Evolutionary conservation across 2,888 invertebrate genomes (phyloP), one percentile per base, ranked within the genome.

Genomic region (Listrodromus nycthemerus): DNA sequence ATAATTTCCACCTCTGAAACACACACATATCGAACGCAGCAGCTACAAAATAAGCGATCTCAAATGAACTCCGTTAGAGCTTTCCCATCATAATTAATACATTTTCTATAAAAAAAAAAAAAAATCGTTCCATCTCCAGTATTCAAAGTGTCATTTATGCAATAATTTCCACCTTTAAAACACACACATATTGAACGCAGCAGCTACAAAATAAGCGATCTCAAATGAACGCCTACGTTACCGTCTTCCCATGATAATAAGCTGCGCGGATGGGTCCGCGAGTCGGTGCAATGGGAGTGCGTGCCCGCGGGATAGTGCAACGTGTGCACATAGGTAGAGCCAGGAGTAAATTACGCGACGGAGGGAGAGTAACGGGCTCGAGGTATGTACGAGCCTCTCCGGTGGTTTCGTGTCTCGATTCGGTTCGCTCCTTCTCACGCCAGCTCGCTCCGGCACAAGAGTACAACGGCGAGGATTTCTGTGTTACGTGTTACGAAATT

Each of bases 341-440:
- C 78, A 55, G 58, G 27, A 61, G 58, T 61, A 61, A 61, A 30
- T 61, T 13, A 27, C 58, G 55, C 24, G 55, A 8, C 13, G 21
- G 58, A 13, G 4, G 21, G 58, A 16, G 58, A 61, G 58, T 27
- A 16, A 16, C 27, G 6, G 30, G n/a, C 30, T 6, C 30, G 58
- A 61, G 27, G 27, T 61, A 61, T 61, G 27, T 61, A 61, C 58
- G 6, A 27, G 10, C 30, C n/a, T 5, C 37, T 13, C 41, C 13
- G 27, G 27, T 13, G 48, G 81, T 84, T 81, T 84, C 70, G 74
- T 66, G 80, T 81, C 80, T 78, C 65, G 74, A 81, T 84, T 78
- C 80, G 77, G 48, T 78, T 84, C 84, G 84, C 77, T 84, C 84
- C 84, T 81, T 84, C 84, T 81, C 84, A 84, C 84, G 84, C 76